Evolutionary conservation across 2,797 vertebrate species (phyloP).

Genomic region (Leontopithecus rosalia): DNA sequence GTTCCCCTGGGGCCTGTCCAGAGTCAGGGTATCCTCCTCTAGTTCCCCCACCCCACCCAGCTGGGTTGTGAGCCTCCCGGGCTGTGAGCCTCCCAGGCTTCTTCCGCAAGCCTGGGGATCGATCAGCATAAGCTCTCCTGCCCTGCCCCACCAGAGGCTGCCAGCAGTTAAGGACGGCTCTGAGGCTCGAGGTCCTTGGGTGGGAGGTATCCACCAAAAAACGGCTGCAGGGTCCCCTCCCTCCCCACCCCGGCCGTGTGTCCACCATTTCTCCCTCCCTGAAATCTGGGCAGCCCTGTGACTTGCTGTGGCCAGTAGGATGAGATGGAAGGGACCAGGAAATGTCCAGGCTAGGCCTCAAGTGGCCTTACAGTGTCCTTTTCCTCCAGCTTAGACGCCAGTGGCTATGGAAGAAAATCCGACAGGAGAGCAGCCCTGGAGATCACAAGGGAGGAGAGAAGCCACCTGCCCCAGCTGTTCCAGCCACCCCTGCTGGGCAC

Average conservation of each 20-base stretch:
- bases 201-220: not conserved
- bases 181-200: not conserved
- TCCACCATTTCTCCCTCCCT: not conserved
- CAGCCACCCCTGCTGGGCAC: too few relatives aligned
- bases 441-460: not conserved
- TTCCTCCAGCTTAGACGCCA: not conserved
- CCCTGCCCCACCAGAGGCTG: not conserved
- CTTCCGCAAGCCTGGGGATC: fast-evolving
- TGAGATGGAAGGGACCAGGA: not conserved
- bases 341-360: not conserved
- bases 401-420: not conserved
- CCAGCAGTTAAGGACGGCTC: not conserved
- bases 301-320: not conserved
- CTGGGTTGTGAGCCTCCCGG: not conserved
- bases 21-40: not conserved
- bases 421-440: not conserved
- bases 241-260: fast-evolving
- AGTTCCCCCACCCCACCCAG: too few relatives aligned
- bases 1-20: not conserved
- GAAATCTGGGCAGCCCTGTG: not conserved
- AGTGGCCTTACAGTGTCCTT: not conserved
- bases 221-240: not conserved
- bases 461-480: not conserved
- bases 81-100: not conserved
- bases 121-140: too few relatives aligned